Conservation (phyloP, 2,113 vertebrate species). For the Takifugu flavidus region DNA sequence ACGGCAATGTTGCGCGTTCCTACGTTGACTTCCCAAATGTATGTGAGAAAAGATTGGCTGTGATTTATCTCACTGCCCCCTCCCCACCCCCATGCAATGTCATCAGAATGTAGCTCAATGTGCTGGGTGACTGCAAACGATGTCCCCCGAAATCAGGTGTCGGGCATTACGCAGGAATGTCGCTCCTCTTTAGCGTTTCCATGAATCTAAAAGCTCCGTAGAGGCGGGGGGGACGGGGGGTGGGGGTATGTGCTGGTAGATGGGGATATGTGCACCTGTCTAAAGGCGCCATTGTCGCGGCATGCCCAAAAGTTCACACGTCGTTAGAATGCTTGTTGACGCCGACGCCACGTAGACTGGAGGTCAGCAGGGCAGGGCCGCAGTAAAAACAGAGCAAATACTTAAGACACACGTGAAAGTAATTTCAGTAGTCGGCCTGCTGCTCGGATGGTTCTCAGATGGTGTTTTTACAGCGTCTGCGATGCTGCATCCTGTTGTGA, state of each 20-base stretch:
- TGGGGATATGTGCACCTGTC: slow-evolving; percentile 56
- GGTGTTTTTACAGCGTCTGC: not conserved
- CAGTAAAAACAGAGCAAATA: slow-evolving; percentile 61
- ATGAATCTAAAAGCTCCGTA: slow-evolving; percentile 16
- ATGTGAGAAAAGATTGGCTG: no score
- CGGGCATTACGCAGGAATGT: slow-evolving; percentile 33
- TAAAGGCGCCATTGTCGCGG: slow-evolving; percentile 60
- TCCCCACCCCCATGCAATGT: no score
- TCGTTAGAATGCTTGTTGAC: slow-evolving; percentile 63
- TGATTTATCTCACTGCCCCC: no score
- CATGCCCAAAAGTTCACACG: slow-evolving; percentile 65
- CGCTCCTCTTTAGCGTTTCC: slow-evolving; percentile 43
- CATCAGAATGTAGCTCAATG: no score
- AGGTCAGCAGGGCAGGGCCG: slow-evolving; percentile 56
- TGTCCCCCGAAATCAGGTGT: slow-evolving; percentile 21
- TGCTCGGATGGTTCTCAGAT: not conserved
- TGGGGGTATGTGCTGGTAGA: not conserved
- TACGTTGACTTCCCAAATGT: no score
- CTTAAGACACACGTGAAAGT: slow-evolving; percentile 53
- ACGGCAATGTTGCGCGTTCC: no score
- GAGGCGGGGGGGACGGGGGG: slow-evolving; percentile 1
- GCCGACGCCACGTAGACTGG: slow-evolving; percentile 70
- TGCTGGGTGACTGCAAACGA: no score
- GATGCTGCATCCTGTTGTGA: not conserved
- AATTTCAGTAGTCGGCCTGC: slow-evolving; percentile 21